Base-by-base conservation (phyloP, 2,888 invertebrate genomes). In the Aphidius colemani region DNA sequence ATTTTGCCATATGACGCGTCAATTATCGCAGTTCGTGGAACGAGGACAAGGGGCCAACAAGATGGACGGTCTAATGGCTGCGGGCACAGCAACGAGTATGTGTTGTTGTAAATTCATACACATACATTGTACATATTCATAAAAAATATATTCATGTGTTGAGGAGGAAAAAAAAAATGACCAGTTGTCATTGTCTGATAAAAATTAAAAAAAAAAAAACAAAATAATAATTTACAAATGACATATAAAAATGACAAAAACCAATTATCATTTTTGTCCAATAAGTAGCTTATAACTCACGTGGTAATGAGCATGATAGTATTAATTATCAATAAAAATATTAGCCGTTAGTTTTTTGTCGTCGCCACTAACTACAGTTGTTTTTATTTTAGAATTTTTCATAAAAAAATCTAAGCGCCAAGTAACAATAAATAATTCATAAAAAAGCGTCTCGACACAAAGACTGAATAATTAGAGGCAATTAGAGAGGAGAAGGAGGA, bases 21-120 rank as follows among this genome's bases (percentile, higher is more conserved):
- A 75, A 77, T 75, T 74, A 74, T 71, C 72, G 71, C 70, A 70
- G 71, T 68, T 70, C 70, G 70, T 70, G 73, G 70, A 72, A 74
- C 73, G 74, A 70, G 75, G 75, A 78, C 76, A 74, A 74, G 78
- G 75, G 75, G 76, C 75, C 75, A 69, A 76, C 79, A 80, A 79
- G 75, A 80, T 80, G 79, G 79, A 75, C 68, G 76, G 75, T 72
- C 70, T 61, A 61, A 30, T 65, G 66, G 71, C 59, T 68, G 64
- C 66, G 66, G 68, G 64, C 70, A 65, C 66, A 41, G 70, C 67
- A 71, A 66, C 67, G 68, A 68, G 70, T 70, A 70, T 69, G 70
- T 66, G 67, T 41, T 48, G 45, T 59, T 5, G 48, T 10, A 45
- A 39, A 43, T 46, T 46, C 39, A 46, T 11, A 18, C 55, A 18